Percentiles rank a stretch among this genome's conserved stretches.
Evolutionary conservation across 2,797 vertebrate genomes (phyloP).

Genomic region (Clarias fuscus): DNA sequence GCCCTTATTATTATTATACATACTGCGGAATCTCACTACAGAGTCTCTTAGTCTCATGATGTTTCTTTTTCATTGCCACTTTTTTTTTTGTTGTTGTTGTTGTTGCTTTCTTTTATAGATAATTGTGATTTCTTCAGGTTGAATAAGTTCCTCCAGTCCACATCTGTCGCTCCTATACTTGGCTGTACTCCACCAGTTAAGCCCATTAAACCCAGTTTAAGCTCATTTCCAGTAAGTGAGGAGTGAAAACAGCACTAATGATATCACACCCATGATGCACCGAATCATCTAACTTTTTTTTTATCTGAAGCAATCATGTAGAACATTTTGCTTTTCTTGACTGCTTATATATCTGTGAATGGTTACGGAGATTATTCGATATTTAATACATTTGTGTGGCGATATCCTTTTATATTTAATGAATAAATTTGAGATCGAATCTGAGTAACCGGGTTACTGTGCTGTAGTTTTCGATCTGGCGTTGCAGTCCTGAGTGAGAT

Average conservation of each 20-base stretch:
- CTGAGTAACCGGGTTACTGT: not conserved
- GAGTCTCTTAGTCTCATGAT: not conserved
- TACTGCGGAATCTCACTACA: not conserved
- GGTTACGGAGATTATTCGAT: too few relatives aligned
- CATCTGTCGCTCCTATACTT: not conserved
- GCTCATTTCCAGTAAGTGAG: not conserved
- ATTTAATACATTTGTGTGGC: not conserved
- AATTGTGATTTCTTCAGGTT: not conserved
- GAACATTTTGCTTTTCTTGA: not conserved
- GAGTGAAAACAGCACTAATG: not conserved
- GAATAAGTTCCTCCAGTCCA: not conserved
- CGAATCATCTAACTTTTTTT: not conserved
- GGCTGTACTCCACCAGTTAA: not conserved
- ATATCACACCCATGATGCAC: not conserved
- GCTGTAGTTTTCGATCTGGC: not conserved
- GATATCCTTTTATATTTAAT: slow-evolving; percentile 22
- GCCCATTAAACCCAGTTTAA: not conserved
- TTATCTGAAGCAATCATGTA: not conserved
- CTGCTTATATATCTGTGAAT: slow-evolving; percentile 11
- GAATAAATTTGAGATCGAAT: slow-evolving; percentile 43
- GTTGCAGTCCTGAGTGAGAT: slow-evolving; percentile 1
- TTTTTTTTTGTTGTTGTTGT: too few relatives aligned
- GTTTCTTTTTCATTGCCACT: not conserved
- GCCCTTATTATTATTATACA: too few relatives aligned
- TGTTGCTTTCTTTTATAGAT: not conserved